Evolutionary conservation across 1,140 invertebrate species (phyloP).

Genomic region (Plutomurus gul): DNA sequence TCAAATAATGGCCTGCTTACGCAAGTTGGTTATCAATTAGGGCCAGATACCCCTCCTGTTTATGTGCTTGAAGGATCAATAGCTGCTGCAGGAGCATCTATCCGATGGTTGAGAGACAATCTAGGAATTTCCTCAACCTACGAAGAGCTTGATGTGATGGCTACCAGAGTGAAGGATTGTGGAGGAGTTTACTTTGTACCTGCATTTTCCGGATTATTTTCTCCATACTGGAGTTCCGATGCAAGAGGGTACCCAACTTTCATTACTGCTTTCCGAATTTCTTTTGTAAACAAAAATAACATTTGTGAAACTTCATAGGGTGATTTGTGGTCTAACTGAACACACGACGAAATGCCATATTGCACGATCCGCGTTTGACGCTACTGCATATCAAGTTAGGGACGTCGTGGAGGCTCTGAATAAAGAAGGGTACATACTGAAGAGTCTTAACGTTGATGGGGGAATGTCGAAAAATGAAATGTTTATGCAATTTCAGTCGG

Average conservation of each 20-base stretch:
- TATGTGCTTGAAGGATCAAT: constrained; percentile 93
- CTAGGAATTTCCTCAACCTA: constrained; percentile 74
- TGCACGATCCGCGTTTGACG: constrained; percentile 88
- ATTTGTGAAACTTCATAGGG: too few relatives aligned
- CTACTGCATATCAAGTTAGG: constrained; percentile 92
- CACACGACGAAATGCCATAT: constrained; percentile 92
- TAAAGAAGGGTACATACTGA: constrained; percentile 82
- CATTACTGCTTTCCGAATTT: background rate
- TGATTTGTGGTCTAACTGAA: constrained; percentile 93
- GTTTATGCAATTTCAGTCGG: constrained; percentile 92
- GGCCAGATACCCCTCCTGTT: constrained; percentile 71
- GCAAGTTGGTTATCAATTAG: constrained; percentile 90
- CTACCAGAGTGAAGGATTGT: constrained; percentile 72
- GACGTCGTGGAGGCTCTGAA: constrained; percentile 73
- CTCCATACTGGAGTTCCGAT: constrained; percentile 91
- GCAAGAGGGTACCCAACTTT: constrained; percentile 73
- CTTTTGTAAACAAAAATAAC: too few relatives aligned
- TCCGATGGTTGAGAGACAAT: constrained; percentile 89
- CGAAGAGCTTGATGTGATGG: constrained; percentile 76
- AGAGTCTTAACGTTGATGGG: constrained; percentile 86
- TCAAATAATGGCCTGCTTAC: constrained; percentile 89
- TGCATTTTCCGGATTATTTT: constrained; percentile 90
- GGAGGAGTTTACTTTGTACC: constrained; percentile 93
- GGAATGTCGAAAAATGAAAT: constrained; percentile 86
- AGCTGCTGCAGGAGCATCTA: constrained; percentile 85